Percentiles rank a stretch among this genome's conserved stretches.
Evolutionary conservation across 1,140 invertebrate genomes (phyloP).

Genomic region (Calephelis nemesis): DNA sequence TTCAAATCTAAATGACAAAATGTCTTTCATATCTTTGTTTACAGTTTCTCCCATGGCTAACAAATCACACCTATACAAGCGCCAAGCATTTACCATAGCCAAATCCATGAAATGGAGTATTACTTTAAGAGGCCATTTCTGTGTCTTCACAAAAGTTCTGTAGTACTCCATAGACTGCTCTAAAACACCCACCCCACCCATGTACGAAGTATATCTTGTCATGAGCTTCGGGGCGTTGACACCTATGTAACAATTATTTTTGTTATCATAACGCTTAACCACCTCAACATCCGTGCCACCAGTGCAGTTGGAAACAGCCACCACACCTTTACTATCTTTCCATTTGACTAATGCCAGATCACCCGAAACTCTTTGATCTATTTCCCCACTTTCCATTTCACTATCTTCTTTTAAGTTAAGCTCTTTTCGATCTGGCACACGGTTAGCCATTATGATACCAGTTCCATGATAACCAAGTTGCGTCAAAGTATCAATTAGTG

Average conservation of each 20-base stretch:
- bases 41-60: neutral
- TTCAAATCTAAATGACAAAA: neutral
- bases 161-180: conserved; percentile 22
- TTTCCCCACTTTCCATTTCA: conserved; percentile 13
- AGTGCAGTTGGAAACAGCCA: conserved; percentile 4
- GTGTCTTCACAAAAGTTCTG: conserved; percentile 6
- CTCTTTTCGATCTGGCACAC: neutral
- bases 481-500: conserved; percentile 17
- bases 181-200: conserved; percentile 18
- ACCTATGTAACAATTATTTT: neutral
- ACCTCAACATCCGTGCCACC: neutral
- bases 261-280: neutral
- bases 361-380: neutral
- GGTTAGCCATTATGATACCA: conserved; percentile 20
- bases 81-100: neutral
- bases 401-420: conserved; percentile 8
- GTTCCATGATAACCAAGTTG: conserved; percentile 17
- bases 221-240: conserved; percentile 7
- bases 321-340: conserved; percentile 3
- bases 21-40: neutral
- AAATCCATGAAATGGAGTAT: neutral
- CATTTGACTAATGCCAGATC: conserved; percentile 5
- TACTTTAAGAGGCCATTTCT: neutral
- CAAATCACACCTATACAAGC: neutral
- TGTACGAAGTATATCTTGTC: neutral